Conservation (phyloP, 2,113 vertebrate species). For the Solea senegalensis region DNA sequence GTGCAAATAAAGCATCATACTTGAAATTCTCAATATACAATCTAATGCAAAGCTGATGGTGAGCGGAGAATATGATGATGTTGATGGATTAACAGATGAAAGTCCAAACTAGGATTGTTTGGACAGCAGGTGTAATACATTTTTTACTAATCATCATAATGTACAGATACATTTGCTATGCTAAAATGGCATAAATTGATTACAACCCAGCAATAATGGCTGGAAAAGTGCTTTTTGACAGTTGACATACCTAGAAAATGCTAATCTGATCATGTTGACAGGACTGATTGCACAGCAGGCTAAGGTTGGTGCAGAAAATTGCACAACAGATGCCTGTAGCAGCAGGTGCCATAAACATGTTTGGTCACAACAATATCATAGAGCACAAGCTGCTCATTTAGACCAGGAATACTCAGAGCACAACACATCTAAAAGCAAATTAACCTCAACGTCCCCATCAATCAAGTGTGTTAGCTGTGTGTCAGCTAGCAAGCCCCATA, state of each 20-base stretch:
- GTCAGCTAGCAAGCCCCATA: conserved; percentile 20
- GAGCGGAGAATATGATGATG: background rate
- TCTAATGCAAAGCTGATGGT: background rate
- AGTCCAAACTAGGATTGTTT: background rate
- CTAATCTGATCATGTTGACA: background rate
- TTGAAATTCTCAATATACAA: background rate
- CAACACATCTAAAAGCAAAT: conserved; percentile 45
- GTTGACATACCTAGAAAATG: background rate
- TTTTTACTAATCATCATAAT: background rate
- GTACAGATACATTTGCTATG: background rate
- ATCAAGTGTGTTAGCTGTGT: conserved; percentile 7
- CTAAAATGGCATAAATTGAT: background rate
- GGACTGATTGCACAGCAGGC: conserved; percentile 26
- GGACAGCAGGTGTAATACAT: background rate
- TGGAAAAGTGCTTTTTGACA: conserved; percentile 3
- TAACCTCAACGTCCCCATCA: conserved; percentile 36
- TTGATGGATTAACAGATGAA: background rate
- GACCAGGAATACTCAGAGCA: conserved; percentile 16
- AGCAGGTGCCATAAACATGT: conserved; percentile 53
- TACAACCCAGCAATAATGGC: background rate
- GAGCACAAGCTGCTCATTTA: conserved; percentile 55
- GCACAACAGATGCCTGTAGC: conserved; percentile 38
- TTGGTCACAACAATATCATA: conserved; percentile 53
- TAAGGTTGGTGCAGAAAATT: conserved; percentile 17
- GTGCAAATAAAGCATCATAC: background rate